phyloP scores from a whole-genome alignment of 2,113 vertebrate genomes.

The Merops nubicus region DNA sequence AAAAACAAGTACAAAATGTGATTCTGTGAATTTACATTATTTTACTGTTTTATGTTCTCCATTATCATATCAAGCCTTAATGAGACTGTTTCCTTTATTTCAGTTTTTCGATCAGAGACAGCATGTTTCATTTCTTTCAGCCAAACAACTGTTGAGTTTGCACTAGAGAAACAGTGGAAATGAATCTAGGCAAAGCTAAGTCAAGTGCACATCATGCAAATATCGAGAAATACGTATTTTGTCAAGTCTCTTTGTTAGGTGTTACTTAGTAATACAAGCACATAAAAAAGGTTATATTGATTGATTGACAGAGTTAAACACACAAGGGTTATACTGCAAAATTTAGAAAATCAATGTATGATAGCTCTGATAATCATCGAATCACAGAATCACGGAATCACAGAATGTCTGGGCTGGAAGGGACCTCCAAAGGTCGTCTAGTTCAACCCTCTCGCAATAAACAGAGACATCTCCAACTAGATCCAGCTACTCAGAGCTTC shows the following conservation, averaged over 20 bases:
- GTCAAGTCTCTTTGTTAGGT: neutral
- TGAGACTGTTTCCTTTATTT: neutral
- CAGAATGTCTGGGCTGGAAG: neutral
- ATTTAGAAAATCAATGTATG: neutral
- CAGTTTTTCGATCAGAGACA: neutral
- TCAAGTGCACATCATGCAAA: neutral
- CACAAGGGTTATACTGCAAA: neutral
- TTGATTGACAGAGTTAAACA: neutral
- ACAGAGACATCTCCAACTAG: neutral
- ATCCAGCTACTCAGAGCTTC: neutral
- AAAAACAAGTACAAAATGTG: too few relatives aligned
- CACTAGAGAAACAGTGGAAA: neutral
- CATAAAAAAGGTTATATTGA: neutral
- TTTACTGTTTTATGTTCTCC: neutral
- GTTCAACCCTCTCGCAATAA: neutral
- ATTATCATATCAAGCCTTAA: neutral
- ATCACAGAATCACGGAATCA: neutral
- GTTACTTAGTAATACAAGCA: neutral
- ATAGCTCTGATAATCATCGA: neutral
- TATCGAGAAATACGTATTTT: neutral
- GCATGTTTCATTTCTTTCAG: neutral
- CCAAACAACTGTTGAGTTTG: neutral
- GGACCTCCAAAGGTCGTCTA: neutral
- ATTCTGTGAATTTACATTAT: neutral
- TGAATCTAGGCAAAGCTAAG: neutral